Conservation (phyloP, 1,140 invertebrate species). For the Triops cancriformis region DNA sequence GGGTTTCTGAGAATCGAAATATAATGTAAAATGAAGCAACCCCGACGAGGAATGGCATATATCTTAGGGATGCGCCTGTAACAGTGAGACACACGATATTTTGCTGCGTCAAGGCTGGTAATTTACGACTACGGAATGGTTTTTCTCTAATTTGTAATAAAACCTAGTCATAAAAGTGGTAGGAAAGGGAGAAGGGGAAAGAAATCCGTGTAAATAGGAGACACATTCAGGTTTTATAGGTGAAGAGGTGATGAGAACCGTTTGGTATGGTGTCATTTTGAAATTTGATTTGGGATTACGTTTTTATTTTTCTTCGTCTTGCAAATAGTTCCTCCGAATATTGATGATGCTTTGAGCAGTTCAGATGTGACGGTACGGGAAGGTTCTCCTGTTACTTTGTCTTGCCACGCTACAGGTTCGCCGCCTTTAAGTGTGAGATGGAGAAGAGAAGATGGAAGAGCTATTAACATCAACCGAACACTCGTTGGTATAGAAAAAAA, state of each 20-base stretch:
- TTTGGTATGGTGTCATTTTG: no score
- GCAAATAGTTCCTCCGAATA: slow-evolving; percentile 77
- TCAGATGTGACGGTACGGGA: slow-evolving; percentile 84
- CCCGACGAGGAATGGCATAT: not conserved
- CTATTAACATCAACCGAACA: slow-evolving; percentile 71
- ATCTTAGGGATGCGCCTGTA: not conserved
- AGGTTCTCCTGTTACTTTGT: slow-evolving; percentile 75
- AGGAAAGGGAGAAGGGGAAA: no score
- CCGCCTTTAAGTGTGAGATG: slow-evolving; percentile 79
- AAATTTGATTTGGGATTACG: no score
- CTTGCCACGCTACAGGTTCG: slow-evolving; percentile 79
- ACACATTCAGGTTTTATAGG: no score
- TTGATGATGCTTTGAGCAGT: slow-evolving; percentile 78
- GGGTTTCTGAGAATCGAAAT: no score
- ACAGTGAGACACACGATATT: not conserved
- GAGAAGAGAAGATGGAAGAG: slow-evolving; percentile 51
- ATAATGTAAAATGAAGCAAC: not conserved
- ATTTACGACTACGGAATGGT: not conserved
- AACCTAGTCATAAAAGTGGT: not conserved
- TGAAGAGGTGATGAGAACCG: no score
- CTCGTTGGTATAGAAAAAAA: slow-evolving; percentile 52
- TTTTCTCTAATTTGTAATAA: slow-evolving; percentile 8
- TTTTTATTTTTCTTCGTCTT: slow-evolving; percentile 32
- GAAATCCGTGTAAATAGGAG: no score
- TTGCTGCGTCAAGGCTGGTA: not conserved